Evolutionary conservation across 2,888 invertebrate species (phyloP), one percentile per base, ranked within the genome.

Genomic region (Quadroppia sp.): DNA sequence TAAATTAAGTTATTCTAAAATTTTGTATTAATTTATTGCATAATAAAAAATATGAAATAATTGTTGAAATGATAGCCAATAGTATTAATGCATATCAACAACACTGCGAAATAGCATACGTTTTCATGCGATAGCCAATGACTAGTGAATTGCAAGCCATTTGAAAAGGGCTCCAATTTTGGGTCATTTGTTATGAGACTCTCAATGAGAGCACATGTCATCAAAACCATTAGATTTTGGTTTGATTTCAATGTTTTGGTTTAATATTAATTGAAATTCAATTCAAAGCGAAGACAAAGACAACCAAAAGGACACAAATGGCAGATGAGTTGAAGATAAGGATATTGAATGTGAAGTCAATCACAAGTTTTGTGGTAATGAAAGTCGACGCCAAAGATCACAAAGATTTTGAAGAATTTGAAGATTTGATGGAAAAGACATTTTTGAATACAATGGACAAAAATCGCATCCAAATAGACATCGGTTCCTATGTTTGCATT

Each of bases 401-500:
- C 36, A 36, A 36, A 20, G 32, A 32, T 1, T 40, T 20, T n/a
- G 11, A 1, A 2, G 40, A 23, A 67, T 7, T 67, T 2, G 67
- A 67, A 40, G 23, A 67, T 3, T 42, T 67, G 42, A 20, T 67
- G 36, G 40, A 67, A 23, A 67, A 67, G 42, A 67, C 67, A 11
- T 67, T n/a, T n/a, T n/a, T n/a, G n/a, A n/a, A 64, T 15, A 1
- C 30, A n/a, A 1, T 7, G 0, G 7, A n/a, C 42, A 28, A 28
- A 1, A 45, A 42, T 20, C 40, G 25, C 40, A 23, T 45, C 2
- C 20, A 45, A 11, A 40, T 69, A 13, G 69, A 45, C 2, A 13
- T 69, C 45, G 69, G 45, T 1, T 45, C 42, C 2, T 3, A 25
- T 45, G 45, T 69, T 17, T 42, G 25, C 28, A 45, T 25, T n/a